Percentiles rank a stretch among this genome's conserved stretches.
Conservation (phyloP, 2,113 vertebrate genomes). For the Neogobius melanostomus region DNA sequence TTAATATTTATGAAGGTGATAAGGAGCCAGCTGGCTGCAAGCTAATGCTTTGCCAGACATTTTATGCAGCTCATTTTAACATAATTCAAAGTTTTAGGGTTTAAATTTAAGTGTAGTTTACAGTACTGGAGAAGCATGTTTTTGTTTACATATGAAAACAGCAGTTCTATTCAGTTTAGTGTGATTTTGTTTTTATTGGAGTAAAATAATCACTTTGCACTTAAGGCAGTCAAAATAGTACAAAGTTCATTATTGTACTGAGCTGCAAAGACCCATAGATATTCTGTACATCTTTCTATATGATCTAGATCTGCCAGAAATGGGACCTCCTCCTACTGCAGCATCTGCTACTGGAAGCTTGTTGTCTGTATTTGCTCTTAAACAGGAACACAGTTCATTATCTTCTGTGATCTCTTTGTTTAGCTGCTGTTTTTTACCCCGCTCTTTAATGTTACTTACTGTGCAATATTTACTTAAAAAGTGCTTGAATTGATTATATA, state of each 20-base stretch:
- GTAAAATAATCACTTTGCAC: neutral
- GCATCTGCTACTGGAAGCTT: no score
- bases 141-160: neutral
- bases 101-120: neutral
- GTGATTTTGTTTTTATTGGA: neutral
- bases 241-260: neutral
- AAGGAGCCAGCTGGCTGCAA: constrained; percentile 33
- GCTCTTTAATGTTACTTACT: neutral
- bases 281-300: no score
- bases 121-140: neutral
- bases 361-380: no score
- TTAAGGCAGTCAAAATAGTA: neutral
- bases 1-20: constrained; percentile 60
- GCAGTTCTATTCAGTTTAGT: neutral
- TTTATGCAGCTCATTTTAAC: neutral
- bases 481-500: neutral
- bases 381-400: neutral
- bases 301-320: no score
- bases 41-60: constrained; percentile 21
- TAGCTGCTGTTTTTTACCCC: neutral
- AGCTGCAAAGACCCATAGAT: no score
- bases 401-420: neutral
- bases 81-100: neutral
- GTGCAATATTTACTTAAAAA: constrained; percentile 15
- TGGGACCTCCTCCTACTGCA: no score